Evolutionary conservation across 2,113 vertebrate species (phyloP).

Genomic region (Spilogale gracilis): DNA sequence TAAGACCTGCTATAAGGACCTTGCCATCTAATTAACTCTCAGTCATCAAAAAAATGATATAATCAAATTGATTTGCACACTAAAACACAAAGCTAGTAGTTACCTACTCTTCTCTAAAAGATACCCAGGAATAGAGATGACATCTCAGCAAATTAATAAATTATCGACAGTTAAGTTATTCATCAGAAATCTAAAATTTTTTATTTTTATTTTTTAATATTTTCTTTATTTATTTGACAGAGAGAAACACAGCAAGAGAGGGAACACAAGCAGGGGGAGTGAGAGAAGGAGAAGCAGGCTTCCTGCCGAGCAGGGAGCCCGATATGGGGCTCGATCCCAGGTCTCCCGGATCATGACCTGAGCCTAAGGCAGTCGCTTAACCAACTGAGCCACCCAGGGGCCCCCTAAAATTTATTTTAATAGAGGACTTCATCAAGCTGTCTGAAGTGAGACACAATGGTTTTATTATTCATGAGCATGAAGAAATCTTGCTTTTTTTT

Average conservation of each 20-base stretch:
- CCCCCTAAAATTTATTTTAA: not conserved
- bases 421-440: not conserved
- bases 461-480: slow-evolving; percentile 7
- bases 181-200: not conserved
- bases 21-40: not conserved
- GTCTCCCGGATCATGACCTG: too few species aligned
- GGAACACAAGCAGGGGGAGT: too few species aligned
- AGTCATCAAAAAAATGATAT: not conserved
- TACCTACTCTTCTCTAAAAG: not conserved
- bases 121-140: not conserved
- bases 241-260: too few species aligned
- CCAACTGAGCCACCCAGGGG: too few species aligned
- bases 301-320: too few species aligned
- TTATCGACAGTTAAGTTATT: not conserved
- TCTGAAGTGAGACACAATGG: not conserved
- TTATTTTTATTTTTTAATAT: too few species aligned
- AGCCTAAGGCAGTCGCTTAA: too few species aligned
- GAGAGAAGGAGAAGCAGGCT: too few species aligned
- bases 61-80: not conserved
- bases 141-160: slow-evolving; percentile 16
- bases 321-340: too few species aligned
- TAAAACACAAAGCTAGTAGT: not conserved
- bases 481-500: not conserved
- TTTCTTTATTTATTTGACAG: too few species aligned
- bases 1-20: not conserved